Evolutionary conservation across 2,797 vertebrate genomes (phyloP), one percentile per base, ranked within the genome.

Genomic region (Paguma larvata): DNA sequence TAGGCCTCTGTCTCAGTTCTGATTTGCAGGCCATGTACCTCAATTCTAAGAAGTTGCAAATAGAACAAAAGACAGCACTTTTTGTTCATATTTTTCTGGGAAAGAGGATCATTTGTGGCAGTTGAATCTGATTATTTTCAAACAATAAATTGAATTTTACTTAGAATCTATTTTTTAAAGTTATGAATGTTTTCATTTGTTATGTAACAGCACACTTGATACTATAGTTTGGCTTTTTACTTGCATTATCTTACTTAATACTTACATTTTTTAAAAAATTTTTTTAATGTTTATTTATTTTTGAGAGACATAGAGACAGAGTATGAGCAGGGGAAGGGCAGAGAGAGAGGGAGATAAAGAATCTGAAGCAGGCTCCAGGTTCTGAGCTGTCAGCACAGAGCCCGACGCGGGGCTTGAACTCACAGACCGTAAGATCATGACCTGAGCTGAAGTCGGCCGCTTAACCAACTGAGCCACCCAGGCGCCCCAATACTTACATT

Each of bases 41-140:
- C 30, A 63, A 32, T 78, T 72, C 44, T 72, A 89, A 72, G 44
- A 91, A 91, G 44, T 46, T 75, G 23, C 82, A 93, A 82, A 23
- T 56, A n/a, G 30, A 87, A 75, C 56, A 72, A 93, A 93, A 77
- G 44, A 30, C 25, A 84, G 67, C 14, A 91, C 46, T 85, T 95
- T 89, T 78, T 67, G 53, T 38, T 62, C 59, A 72, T 53, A 59
- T 93, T 93, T 94, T 89, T 53, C 48, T 5, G 65, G 68, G 78
- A 72, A 67, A 68, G 91, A 67, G 9, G 13, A 38, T 65, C 32
- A 79, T 65, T 95, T 84, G 32, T 87, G 19, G 8, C 62, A 75
- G 1, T 93, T 96, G 83, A 96, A 89, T 95, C 67, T 93, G 68
- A 77, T 93, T 6, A 93, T 93, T 96, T 97, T 96, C 65, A 65